Evolutionary conservation across 2,888 invertebrate genomes (phyloP).

Genomic region (Chymomyza caudatula): DNA sequence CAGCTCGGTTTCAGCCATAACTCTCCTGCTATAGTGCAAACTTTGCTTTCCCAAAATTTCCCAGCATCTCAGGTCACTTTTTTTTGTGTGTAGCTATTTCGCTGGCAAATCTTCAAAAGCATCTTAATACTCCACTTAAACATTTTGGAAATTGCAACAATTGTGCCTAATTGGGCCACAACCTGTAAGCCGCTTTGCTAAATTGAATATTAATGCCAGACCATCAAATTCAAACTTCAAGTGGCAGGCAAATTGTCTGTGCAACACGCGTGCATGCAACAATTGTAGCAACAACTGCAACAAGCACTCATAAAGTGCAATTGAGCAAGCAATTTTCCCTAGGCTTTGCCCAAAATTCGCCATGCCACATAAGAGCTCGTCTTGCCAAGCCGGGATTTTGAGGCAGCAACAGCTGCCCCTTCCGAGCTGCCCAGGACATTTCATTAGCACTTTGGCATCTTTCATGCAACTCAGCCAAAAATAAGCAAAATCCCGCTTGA

Average conservation of each 20-base stretch:
- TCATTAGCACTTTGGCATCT: slow-evolving; percentile 69
- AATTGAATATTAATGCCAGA: slow-evolving; percentile 68
- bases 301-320: slow-evolving; percentile 42
- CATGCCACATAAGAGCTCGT: slow-evolving; percentile 42
- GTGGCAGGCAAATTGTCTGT: slow-evolving; percentile 46
- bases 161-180: slow-evolving; percentile 60
- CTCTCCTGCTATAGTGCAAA: too few species aligned
- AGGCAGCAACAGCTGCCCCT: slow-evolving; percentile 22
- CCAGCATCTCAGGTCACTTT: too few species aligned
- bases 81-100: too few species aligned
- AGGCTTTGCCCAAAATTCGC: slow-evolving; percentile 43
- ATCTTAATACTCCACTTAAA: slow-evolving; percentile 27
- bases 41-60: too few species aligned
- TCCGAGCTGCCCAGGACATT: slow-evolving; percentile 63
- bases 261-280: slow-evolving; percentile 60
- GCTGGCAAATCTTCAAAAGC: neutral
- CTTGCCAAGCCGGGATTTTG: slow-evolving; percentile 1
- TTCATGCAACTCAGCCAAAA: slow-evolving; percentile 29
- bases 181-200: slow-evolving; percentile 58
- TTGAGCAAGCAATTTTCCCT: slow-evolving; percentile 56
- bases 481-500: neutral
- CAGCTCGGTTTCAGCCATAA: too few species aligned
- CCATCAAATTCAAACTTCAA: slow-evolving; percentile 46
- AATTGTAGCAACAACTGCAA: slow-evolving; percentile 49
- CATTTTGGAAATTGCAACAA: slow-evolving; percentile 48